phyloP scores from a whole-genome alignment of 2,888 invertebrate genomes.

The Eueremaeus valkanovi region DNA sequence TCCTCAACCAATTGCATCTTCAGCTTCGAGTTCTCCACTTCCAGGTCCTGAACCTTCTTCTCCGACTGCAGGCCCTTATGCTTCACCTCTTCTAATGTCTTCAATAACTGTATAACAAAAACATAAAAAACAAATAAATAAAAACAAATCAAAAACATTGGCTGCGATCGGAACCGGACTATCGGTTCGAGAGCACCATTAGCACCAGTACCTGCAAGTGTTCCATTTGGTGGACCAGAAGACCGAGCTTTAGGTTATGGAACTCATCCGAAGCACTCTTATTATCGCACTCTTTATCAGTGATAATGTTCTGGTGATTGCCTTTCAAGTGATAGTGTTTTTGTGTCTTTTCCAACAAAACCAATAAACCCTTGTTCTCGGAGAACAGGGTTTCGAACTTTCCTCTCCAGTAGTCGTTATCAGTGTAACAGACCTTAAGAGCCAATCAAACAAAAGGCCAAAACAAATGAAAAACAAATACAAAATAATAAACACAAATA shows the following conservation, averaged over 20 bases:
- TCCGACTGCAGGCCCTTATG: constrained; percentile 41
- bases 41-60: constrained; percentile 41
- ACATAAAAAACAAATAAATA: neutral
- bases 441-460: neutral
- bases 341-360: constrained; percentile 40
- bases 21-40: constrained; percentile 45
- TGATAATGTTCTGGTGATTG: constrained; percentile 28
- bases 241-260: constrained; percentile 43
- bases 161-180: neutral
- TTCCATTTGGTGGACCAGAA: constrained; percentile 45
- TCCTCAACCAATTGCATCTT: constrained; percentile 43
- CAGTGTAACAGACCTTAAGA: constrained; percentile 43
- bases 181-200: too few relatives aligned
- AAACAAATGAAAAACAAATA: neutral
- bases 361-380: constrained; percentile 44
- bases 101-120: constrained; percentile 22
- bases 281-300: constrained; percentile 40
- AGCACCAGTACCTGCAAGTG: constrained; percentile 45
- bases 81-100: constrained; percentile 39
- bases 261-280: constrained; percentile 40
- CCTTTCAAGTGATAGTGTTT: constrained; percentile 36
- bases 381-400: constrained; percentile 43
- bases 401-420: constrained; percentile 44
- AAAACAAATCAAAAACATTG: neutral
- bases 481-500: neutral